phyloP scores from a whole-genome alignment of 2,113 vertebrate genomes.

The Platichthys stellatus region DNA sequence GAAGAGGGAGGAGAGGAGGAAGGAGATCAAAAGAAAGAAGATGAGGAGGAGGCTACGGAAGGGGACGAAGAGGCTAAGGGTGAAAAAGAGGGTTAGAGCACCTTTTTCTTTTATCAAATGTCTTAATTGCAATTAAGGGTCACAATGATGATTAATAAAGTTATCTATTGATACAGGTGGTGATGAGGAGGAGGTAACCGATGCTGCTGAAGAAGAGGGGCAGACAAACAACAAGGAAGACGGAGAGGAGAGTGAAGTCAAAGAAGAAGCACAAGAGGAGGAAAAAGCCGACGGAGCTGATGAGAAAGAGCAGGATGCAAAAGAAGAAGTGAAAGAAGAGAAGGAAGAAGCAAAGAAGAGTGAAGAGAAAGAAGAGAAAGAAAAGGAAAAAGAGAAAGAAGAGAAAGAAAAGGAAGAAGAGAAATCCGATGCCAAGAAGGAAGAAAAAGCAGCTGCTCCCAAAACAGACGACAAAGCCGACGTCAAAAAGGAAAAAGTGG shows the following conservation, averaged over 20 bases:
- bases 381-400: conserved; percentile 43
- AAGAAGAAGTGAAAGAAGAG: conserved; percentile 16
- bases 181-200: conserved; percentile 59
- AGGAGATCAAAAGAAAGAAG: not conserved
- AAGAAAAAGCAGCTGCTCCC: conserved; percentile 33
- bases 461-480: conserved; percentile 47
- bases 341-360: conserved; percentile 49
- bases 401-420: conserved; percentile 48
- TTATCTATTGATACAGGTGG: conserved; percentile 39
- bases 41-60: not conserved
- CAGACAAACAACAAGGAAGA: conserved; percentile 50
- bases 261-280: conserved; percentile 53
- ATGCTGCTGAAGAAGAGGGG: conserved; percentile 39
- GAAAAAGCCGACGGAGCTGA: conserved; percentile 51
- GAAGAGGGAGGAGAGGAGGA: not conserved
- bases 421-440: conserved; percentile 46
- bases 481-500: conserved; percentile 57
- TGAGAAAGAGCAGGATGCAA: conserved; percentile 40
- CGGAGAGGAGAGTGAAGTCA: conserved; percentile 40
- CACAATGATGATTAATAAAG: not conserved
- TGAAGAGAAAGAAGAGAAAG: conserved; percentile 52
- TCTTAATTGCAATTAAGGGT: not conserved
- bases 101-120: conserved; percentile 2
- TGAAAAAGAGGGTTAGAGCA: conserved; percentile 40
- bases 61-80: not conserved